Evolutionary conservation across 2,113 vertebrate genomes (phyloP).

Genomic region (Platichthys flesus): DNA sequence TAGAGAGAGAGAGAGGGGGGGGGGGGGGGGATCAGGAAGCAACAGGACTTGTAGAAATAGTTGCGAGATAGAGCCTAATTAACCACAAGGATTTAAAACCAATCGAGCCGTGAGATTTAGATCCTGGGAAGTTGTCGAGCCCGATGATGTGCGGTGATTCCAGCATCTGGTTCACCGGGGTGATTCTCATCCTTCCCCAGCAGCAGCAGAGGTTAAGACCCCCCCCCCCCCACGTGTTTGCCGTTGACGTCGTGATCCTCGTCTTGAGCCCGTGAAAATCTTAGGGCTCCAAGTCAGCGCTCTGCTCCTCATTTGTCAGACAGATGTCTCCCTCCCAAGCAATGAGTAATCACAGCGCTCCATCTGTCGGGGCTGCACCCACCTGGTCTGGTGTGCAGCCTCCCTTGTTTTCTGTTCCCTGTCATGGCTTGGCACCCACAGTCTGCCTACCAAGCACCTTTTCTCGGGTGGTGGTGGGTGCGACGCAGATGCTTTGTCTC

Average conservation of each 20-base stretch:
- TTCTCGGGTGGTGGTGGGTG: conserved; percentile 11
- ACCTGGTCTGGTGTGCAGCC: conserved; percentile 75
- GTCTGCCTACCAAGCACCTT: conserved; percentile 77
- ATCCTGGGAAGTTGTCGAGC: conserved; percentile 14
- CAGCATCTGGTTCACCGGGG: conserved; percentile 31
- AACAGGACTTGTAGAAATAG: conserved; percentile 1
- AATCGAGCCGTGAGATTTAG: conserved; percentile 14
- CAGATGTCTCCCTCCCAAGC: conserved; percentile 75
- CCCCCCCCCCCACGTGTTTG: conserved; percentile 1
- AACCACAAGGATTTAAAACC: conserved; percentile 19
- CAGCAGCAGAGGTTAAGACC: conserved; percentile 34
- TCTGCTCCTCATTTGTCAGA: conserved; percentile 79
- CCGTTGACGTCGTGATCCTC: conserved; percentile 27
- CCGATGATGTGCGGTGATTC: conserved; percentile 8
- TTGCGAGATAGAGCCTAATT: conserved; percentile 4
- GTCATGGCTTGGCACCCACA: conserved; percentile 69
- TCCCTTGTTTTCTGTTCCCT: conserved; percentile 69
- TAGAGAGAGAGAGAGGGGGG: neutral
- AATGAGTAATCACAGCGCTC: conserved; percentile 78
- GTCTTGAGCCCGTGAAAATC: conserved; percentile 50
- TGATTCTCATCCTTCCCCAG: conserved; percentile 32
- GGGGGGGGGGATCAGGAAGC: conserved; percentile 6
- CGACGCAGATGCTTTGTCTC: conserved; percentile 63
- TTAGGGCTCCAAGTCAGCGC: conserved; percentile 71
- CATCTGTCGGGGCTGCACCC: conserved; percentile 72